These are phyloP conservation scores for Polyommatus icarus DNA, from an alignment of 2,888 invertebrate genomes.

Conservation along the genomic window DNA sequence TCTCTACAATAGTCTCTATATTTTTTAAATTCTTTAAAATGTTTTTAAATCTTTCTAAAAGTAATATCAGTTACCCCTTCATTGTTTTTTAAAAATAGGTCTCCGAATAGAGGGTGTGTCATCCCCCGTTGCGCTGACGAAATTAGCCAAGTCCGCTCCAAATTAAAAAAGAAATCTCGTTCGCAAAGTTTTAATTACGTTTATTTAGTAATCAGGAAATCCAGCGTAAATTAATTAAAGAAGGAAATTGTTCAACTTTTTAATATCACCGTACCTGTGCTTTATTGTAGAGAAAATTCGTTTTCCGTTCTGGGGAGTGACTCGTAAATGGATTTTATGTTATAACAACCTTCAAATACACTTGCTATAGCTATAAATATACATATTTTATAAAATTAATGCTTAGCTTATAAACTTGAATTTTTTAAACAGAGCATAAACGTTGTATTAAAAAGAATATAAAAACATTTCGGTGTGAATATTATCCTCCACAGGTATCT, in stretches of 20 bases:
- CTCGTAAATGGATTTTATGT: background rate
- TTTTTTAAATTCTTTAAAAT: background rate
- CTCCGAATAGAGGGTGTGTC: constrained; percentile 69
- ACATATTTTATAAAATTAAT: too few relatives aligned
- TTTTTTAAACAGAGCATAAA: background rate
- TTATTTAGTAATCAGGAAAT: constrained; percentile 74
- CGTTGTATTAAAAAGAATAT: background rate
- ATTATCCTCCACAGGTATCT: background rate
- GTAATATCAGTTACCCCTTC: constrained; percentile 42
- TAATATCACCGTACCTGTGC: constrained; percentile 19
- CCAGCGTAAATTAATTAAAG: constrained; percentile 65
- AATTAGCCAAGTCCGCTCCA: constrained; percentile 71
- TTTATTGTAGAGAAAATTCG: constrained; percentile 17
- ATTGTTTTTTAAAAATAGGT: constrained; percentile 40
- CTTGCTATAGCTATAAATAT: too few relatives aligned
- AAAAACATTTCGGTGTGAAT: background rate
- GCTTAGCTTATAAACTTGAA: too few relatives aligned
- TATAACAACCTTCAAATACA: background rate
- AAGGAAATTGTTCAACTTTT: constrained; percentile 41
- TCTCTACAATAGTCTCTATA: background rate
- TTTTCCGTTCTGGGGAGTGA: background rate
- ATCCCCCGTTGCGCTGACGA: constrained; percentile 69
- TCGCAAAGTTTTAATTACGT: constrained; percentile 78
- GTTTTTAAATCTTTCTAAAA: constrained; percentile 37
- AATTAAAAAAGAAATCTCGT: constrained; percentile 80